Evolutionary conservation across 2,888 invertebrate species (phyloP), one percentile per base, ranked within the genome.

Genomic region (Trimorus sp.): DNA sequence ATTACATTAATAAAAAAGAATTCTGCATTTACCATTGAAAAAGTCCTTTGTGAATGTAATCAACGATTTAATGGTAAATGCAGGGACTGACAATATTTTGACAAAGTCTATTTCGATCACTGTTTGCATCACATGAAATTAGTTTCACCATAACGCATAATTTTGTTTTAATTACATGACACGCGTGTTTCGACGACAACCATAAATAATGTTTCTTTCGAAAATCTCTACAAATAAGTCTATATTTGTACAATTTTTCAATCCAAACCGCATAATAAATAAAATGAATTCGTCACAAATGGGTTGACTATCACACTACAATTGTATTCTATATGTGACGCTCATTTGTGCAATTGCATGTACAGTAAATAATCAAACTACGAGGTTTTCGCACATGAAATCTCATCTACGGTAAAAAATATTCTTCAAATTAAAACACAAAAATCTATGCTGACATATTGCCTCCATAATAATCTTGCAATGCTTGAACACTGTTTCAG

Each of bases 101-200:
- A 54, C 36, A 37, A 65, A 78, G 77, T 78, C 77, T 63, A 68
- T 75, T 48, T 65, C 26, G n/a, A 69, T 70, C 77, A 70, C 77
- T 63, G 65, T 56, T 49, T 70, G 36, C 51, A 78, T 78, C 77
- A 78, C 70, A 71, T 53, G n/a, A 63, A 48, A 37, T 54, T 26
- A 26, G 7, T 38, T 38, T 56, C 6, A 26, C 26, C 26, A 26
- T 26, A 26, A 26, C 26, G 26, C 14, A 56, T 16, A 38, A 37
- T 7, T 37, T 9, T 7, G 6, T 66, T 7, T 16, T 69, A 63
- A 59, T 42, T 62, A 76, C 51, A 58, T 60, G 60, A 60, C 66
- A 71, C 15, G 48, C 58, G 51, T 58, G 26, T 78, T 66, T 40
- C 65, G 40, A 56, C 48, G 45, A 78, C 60, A 78, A 66, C 36